Evolutionary conservation across 2,113 vertebrate genomes (phyloP), one percentile per base, ranked within the genome.

Genomic region (Onychorhynchus coronatus): DNA sequence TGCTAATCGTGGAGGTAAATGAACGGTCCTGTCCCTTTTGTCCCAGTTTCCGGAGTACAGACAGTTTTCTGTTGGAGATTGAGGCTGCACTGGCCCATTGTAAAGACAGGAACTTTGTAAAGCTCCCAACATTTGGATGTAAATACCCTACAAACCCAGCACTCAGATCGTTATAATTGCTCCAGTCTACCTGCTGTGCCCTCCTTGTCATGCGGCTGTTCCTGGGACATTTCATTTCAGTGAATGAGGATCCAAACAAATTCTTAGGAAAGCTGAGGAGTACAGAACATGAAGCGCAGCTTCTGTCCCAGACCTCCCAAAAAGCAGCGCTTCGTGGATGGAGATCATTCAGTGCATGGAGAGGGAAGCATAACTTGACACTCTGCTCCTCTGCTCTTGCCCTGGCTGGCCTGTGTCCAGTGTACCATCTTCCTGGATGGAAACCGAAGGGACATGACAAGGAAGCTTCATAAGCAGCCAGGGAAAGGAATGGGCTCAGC

Each of bases 371-470:
- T 22, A 44, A 6, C 49, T 56, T 18, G 68, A n/a, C 20, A 5
- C 25, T 25, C 20, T 53, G 30, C 24, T 70, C 42, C 76, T 71
- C 19, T 1, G 12, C 33, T 5, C 53, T 41, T 25, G 25, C 13
- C 39, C 21, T 0, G 2, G 14, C 59, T 35, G 37, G 18, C 25
- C n/a, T 27, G 22, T 59, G 56, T 72, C 47, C 52, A 13, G 23
- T 0, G 3, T 28, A 2, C 35, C 44, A 31, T 47, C 35, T 31
- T 67, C 59, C 73, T 6, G 19, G 18, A 80, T 85, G 84, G 83
- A 68, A 79, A 65, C 17, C 0, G 1, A 65, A 58, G 66, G 62
- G 49, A 53, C 0, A 0, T 25, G 44, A 11, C 0, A 0, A 17
- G 9, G 27, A 12, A 78, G 12, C 91, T 73, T 19, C 12, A 0